Evolutionary conservation across 2,797 vertebrate species (phyloP), one percentile per base, ranked within the genome.

Genomic region (Kryptolebias ocellatus): DNA sequence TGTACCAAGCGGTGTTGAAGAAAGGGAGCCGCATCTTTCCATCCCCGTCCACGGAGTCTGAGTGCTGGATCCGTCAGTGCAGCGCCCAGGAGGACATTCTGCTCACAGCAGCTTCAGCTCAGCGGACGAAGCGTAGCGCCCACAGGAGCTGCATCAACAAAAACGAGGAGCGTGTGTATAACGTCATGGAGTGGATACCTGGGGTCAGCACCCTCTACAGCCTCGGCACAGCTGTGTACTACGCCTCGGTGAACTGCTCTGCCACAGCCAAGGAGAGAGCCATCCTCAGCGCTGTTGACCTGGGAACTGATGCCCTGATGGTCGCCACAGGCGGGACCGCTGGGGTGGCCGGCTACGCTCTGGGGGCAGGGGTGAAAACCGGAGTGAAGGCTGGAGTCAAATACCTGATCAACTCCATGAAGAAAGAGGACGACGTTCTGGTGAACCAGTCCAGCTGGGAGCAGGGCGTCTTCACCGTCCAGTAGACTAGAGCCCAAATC

Each of bases 191-290:
- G 58, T 95, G 94, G 94, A 88, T 97, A 59, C 96, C 97, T 0
- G 90, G 34, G 0, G 92, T 96, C 68, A 95, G 93, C 85, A 91
- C 93, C 1, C 93, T 93, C 75, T 98, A 98, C 83, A 96, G 93
- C 83, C 79, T 97, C 0, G 97, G 95, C 63, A 95, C 95, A 4
- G 95, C 96, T 8, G 63, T 98, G 52, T 99, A 97, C 73, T 98
- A 96, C 0, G 95, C 95, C 49, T 88, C 93, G 1, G 86, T 94
- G 69, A 94, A 95, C 80, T 98, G 96, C 83, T 72, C 84, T 0
- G 90, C 88, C 3, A 75, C 78, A 4, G 96, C 96, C 27, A 95
- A 94, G 69, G 83, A 92, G 53, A 92, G 96, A 56, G 96, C 95
- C 11, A 81, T 94, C 76, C 91, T 96, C 17, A 94, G 90, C 0